Percentiles rank a stretch among this genome's conserved stretches.
Evolutionary conservation across 2,797 vertebrate species (phyloP).

Genomic region (Takifugu rubripes): DNA sequence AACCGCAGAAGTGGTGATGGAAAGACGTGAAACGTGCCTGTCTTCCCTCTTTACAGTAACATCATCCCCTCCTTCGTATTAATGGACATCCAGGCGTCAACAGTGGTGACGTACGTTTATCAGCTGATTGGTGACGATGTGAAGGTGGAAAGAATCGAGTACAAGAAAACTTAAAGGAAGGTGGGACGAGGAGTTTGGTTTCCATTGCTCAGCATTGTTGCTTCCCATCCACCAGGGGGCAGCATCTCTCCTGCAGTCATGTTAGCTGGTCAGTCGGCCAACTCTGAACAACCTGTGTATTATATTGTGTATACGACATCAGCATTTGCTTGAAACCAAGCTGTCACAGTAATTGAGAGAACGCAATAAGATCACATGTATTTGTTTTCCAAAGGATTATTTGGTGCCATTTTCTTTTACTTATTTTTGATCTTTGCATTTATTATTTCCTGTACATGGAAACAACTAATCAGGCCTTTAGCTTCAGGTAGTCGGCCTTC

Average conservation of each 20-base stretch:
- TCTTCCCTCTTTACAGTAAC: conserved; percentile 78
- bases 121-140: conserved; percentile 97
- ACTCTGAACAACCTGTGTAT: conserved; percentile 62
- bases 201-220: conserved; percentile 41
- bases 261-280: conserved; percentile 49
- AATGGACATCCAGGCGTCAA: conserved; percentile 99
- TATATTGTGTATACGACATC: conserved; percentile 70
- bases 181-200: conserved; percentile 4
- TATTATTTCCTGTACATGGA: conserved; percentile 24
- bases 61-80: conserved; percentile 98
- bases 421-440: conserved; percentile 6
- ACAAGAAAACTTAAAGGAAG: conserved; percentile 89
- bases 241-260: conserved; percentile 38
- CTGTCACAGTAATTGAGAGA: conserved; percentile 51
- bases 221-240: conserved; percentile 69
- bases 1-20: not conserved
- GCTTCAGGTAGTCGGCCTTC: conserved; percentile 27
- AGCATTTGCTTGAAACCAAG: conserved; percentile 48
- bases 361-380: conserved; percentile 59
- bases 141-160: conserved; percentile 98
- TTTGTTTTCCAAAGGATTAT: conserved; percentile 57
- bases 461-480: conserved; percentile 32
- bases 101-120: conserved; percentile 98
- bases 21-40: not conserved
- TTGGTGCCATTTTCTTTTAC: conserved; percentile 63